phyloP scores from a whole-genome alignment of 53 echinoderm and acorn worm genomes.

The Echinarachnius parma region DNA sequence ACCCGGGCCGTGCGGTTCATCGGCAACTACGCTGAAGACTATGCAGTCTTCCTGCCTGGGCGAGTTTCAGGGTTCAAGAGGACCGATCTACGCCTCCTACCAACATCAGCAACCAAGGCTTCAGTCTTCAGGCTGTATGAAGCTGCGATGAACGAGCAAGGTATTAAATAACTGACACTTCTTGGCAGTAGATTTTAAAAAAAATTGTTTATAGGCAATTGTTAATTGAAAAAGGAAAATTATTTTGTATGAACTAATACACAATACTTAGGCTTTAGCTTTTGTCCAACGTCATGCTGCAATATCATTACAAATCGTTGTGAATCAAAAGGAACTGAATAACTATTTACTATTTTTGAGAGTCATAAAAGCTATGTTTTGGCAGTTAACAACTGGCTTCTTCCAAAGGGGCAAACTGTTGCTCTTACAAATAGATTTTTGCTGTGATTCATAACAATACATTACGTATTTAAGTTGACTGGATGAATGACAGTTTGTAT shows the following conservation, averaged over 20 bases:
- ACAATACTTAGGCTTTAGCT: not conserved
- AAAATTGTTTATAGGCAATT: no score
- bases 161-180: not conserved
- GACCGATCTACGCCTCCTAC: slow-evolving; percentile 10
- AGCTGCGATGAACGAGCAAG: slow-evolving; percentile 3
- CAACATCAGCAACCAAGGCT: slow-evolving; percentile 10
- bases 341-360: not conserved
- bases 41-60: slow-evolving; percentile 12
- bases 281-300: not conserved
- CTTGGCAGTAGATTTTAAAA: not conserved
- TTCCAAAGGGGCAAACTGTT: no score
- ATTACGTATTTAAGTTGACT: not conserved
- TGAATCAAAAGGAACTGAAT: not conserved
- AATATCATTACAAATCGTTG: no score
- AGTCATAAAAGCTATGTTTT: not conserved
- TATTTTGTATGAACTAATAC: not conserved
- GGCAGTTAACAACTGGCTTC: not conserved
- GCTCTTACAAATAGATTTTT: no score
- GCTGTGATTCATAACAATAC: not conserved
- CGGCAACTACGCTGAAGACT: slow-evolving; percentile 20
- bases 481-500: not conserved
- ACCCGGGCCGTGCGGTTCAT: slow-evolving; percentile 1
- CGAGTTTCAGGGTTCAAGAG: slow-evolving; percentile 16
- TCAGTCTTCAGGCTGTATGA: not conserved
- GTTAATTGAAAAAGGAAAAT: not conserved